These are phyloP conservation scores for Manis crassicaudata DNA, from an alignment of 2,797 vertebrate species.

Conservation along the genomic window DNA sequence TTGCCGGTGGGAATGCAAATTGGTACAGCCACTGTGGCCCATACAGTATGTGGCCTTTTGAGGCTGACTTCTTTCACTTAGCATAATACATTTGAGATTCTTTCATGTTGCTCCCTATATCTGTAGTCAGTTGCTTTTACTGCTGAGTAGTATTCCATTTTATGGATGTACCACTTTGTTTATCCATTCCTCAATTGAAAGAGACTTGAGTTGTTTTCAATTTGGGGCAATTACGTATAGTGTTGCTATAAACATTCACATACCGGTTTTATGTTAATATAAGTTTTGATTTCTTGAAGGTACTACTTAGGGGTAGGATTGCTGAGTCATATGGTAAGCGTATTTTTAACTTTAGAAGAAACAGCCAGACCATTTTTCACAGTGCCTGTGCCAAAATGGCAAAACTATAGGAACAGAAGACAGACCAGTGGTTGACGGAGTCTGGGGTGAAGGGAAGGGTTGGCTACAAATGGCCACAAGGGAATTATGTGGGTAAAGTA, in stretches of 20 bases:
- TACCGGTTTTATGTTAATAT: background rate
- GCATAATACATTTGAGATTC: background rate
- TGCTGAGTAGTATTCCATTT: constrained; percentile 17
- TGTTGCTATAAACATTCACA: constrained; percentile 7
- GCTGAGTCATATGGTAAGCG: constrained; percentile 32
- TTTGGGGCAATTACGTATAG: background rate
- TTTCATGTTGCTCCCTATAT: background rate
- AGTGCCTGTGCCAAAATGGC: background rate
- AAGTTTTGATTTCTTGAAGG: constrained; percentile 39
- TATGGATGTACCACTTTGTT: constrained; percentile 16
- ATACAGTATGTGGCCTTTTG: background rate
- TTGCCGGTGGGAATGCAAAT: background rate
- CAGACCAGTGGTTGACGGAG: background rate
- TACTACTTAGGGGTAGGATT: constrained; percentile 8
- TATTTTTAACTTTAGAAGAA: constrained; percentile 57
- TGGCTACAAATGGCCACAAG: constrained; percentile 12
- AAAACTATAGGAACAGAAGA: constrained; percentile 38
- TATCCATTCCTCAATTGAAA: background rate
- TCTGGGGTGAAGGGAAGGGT: background rate
- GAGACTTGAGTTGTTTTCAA: constrained; percentile 9
- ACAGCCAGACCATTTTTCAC: constrained; percentile 38
- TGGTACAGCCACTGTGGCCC: background rate
- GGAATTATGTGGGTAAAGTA: background rate
- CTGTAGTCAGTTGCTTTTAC: background rate
- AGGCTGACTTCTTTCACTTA: background rate